These are phyloP conservation scores for Erinaceus europaeus DNA, from an alignment of 2,113 vertebrate species.

Conservation along the genomic window DNA sequence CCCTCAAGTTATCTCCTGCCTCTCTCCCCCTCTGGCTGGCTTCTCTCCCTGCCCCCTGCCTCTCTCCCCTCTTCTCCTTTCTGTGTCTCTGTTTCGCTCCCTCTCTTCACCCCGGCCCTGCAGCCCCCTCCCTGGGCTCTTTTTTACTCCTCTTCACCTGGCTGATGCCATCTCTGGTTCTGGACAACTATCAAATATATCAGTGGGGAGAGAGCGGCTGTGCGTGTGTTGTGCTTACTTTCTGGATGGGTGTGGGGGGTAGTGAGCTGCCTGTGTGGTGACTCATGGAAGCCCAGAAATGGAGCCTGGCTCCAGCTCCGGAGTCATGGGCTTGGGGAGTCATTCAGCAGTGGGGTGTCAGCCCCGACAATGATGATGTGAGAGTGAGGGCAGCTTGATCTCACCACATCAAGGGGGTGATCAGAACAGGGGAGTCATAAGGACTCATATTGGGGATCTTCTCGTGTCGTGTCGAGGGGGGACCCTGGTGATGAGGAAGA, in stretches of 20 bases:
- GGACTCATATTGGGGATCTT: not conserved
- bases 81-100: not conserved
- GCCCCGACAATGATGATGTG: too few species aligned
- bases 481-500: not conserved
- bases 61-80: not conserved
- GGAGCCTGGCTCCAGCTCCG: slow-evolving; percentile 85
- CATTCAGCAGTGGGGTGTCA: slow-evolving; percentile 80
- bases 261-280: not conserved
- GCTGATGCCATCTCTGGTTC: slow-evolving; percentile 64
- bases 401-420: not conserved
- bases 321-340: slow-evolving; percentile 21
- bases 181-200: slow-evolving; percentile 75
- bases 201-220: slow-evolving; percentile 57
- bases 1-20: not conserved
- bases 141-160: slow-evolving; percentile 28
- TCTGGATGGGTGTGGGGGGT: not conserved
- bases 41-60: not conserved
- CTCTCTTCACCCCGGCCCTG: not conserved
- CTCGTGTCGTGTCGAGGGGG: not conserved
- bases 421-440: not conserved
- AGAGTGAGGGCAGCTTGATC: slow-evolving; percentile 79
- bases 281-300: slow-evolving; percentile 79
- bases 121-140: slow-evolving; percentile 28
- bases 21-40: not conserved
- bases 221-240: not conserved